A percentile compares a stretch with the other conserved stretches of the same genome.
These are phyloP conservation scores for Ianthella basta DNA, from an alignment of 37 sponge, comb jelly and placozoan species.

Conservation along the genomic window DNA sequence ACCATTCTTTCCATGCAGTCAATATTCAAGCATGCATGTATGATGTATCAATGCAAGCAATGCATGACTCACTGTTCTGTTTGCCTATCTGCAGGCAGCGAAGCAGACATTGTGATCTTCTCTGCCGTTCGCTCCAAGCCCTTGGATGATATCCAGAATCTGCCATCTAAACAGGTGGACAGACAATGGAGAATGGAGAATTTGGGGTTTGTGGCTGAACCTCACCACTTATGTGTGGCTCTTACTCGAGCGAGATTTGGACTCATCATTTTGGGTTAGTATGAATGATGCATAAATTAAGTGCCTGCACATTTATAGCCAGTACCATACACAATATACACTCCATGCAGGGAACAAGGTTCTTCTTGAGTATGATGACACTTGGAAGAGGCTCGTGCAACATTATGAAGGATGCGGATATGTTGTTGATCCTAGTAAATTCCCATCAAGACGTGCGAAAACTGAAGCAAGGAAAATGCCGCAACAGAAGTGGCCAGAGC, in stretches of 20 bases:
- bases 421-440: conserved; percentile 24
- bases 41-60: too few relatives aligned
- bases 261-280: conserved; percentile 70
- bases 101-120: conserved; percentile 61
- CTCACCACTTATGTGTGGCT: conserved; percentile 69
- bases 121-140: conserved; percentile 69
- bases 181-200: conserved; percentile 54
- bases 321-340: too few relatives aligned
- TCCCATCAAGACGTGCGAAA: conserved; percentile 26
- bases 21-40: too few relatives aligned
- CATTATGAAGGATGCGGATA: conserved; percentile 48
- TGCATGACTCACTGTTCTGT: too few relatives aligned
- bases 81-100: conserved; percentile 38
- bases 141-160: conserved; percentile 13
- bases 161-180: conserved; percentile 41
- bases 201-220: conserved; percentile 75
- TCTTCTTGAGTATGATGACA: conserved; percentile 59
- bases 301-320: too few relatives aligned
- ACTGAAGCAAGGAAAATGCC: background rate
- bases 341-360: conserved; percentile 53
- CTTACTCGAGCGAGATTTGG: conserved; percentile 72
- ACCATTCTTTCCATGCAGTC: too few relatives aligned
- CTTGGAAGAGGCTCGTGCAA: conserved; percentile 55
- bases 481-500: background rate
- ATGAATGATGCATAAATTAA: too few relatives aligned